A percentile compares a stretch with the other conserved stretches of the same genome.
phyloP scores from a whole-genome alignment of 2,888 invertebrate genomes.

The Zygothrica quintamaculata region DNA sequence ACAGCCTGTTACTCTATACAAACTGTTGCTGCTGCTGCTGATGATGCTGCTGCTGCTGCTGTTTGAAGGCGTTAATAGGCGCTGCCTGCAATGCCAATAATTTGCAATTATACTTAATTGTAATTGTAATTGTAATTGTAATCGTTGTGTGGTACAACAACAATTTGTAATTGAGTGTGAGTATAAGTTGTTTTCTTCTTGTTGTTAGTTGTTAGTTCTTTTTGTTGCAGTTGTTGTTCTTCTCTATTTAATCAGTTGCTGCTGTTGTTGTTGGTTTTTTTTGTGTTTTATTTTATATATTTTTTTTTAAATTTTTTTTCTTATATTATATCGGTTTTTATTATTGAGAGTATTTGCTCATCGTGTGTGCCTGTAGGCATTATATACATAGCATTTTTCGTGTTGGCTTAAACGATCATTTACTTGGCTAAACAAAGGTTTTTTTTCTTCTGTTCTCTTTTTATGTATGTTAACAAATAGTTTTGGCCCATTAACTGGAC shows the following conservation, averaged over 20 bases:
- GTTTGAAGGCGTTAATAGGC: slow-evolving; percentile 75
- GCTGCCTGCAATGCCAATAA: slow-evolving; percentile 73
- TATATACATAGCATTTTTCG: slow-evolving; percentile 60
- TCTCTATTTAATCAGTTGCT: slow-evolving; percentile 19
- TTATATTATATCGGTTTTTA: slow-evolving; percentile 36
- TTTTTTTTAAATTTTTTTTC: slow-evolving; percentile 8
- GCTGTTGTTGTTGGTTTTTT: slow-evolving; percentile 8
- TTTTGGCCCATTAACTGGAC: slow-evolving; percentile 34
- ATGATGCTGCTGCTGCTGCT: slow-evolving; percentile 7
- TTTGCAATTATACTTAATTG: slow-evolving; percentile 78
- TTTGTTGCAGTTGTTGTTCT: slow-evolving; percentile 27
- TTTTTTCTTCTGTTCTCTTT: slow-evolving; percentile 20
- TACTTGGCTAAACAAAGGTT: slow-evolving; percentile 71
- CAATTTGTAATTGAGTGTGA: slow-evolving; percentile 52
- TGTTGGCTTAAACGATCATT: slow-evolving; percentile 65
- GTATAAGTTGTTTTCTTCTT: slow-evolving; percentile 30
- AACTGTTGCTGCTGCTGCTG: slow-evolving; percentile 7
- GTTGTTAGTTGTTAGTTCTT: slow-evolving; percentile 26
- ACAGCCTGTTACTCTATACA: background rate
- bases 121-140: slow-evolving; percentile 56
- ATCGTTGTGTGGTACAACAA: slow-evolving; percentile 42
- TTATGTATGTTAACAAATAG: slow-evolving; percentile 23
- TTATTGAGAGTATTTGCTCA: slow-evolving; percentile 64
- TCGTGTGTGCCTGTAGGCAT: slow-evolving; percentile 45
- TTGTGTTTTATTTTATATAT: slow-evolving; percentile 33